phyloP scores from a whole-genome alignment of 2,888 invertebrate genomes.

The Ectobius pallidus region DNA sequence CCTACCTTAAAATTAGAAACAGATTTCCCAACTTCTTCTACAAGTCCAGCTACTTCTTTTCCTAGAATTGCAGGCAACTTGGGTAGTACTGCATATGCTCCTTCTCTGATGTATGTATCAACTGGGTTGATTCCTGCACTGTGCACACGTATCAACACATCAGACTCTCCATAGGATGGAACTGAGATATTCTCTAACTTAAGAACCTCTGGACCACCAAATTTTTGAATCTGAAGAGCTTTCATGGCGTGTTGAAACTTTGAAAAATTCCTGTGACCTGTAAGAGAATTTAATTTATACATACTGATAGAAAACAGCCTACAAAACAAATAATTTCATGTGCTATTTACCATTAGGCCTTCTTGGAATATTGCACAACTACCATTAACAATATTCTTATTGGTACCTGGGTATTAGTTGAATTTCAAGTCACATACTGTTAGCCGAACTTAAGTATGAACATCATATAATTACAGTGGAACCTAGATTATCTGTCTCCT shows the following conservation, averaged over 20 bases:
- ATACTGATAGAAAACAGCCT: not conserved
- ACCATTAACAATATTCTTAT: not conserved
- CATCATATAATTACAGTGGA: too few relatives aligned
- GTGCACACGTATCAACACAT: conserved; percentile 59
- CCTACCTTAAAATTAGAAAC: conserved; percentile 55
- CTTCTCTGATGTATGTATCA: conserved; percentile 61
- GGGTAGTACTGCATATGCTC: conserved; percentile 55
- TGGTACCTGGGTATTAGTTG: not conserved
- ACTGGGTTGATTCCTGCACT: conserved; percentile 63
- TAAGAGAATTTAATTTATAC: not conserved
- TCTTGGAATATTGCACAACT: not conserved
- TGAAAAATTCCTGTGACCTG: not conserved
- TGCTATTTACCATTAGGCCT: not conserved
- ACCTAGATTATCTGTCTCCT: too few relatives aligned
- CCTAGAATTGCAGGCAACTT: conserved; percentile 60
- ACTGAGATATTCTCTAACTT: conserved; percentile 48
- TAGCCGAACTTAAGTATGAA: not conserved
- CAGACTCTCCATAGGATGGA: conserved; percentile 32
- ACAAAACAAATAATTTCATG: not conserved
- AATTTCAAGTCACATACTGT: not conserved
- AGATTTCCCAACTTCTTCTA: conserved; percentile 55
- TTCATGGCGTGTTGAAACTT: conserved; percentile 46
- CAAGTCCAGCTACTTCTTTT: conserved; percentile 59
- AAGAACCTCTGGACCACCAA: conserved; percentile 56
- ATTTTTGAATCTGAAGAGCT: conserved; percentile 53